These are phyloP conservation scores for Folsomia candida DNA, from an alignment of 2,888 invertebrate species.

Conservation along the genomic window DNA sequence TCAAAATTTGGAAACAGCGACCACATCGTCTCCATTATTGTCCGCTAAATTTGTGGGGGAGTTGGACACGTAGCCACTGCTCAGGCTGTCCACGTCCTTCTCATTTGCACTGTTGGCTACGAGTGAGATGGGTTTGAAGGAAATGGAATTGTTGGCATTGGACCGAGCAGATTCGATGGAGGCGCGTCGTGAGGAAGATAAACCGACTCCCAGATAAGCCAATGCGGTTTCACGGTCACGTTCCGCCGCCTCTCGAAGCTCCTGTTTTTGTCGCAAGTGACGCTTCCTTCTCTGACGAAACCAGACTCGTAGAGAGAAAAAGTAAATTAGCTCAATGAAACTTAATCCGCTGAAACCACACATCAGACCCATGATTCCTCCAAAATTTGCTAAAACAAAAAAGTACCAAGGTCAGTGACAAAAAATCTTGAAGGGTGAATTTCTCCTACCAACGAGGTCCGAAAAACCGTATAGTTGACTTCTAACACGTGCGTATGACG, in stretches of 20 bases:
- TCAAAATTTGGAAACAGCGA: not conserved
- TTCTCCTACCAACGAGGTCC: constrained; percentile 8
- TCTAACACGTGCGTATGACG: constrained; percentile 12
- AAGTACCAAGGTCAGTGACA: too few species aligned
- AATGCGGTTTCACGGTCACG: not conserved
- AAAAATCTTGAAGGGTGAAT: not conserved
- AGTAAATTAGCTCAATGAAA: constrained; percentile 10
- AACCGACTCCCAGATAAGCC: constrained; percentile 1
- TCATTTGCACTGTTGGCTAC: not conserved
- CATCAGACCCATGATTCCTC: constrained; percentile 9
- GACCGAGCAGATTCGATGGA: not conserved
- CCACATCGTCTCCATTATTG: not conserved
- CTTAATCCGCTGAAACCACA: constrained; percentile 8
- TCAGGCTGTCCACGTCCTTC: not conserved
- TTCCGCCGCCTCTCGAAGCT: not conserved
- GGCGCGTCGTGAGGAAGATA: not conserved
- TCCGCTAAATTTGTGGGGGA: not conserved
- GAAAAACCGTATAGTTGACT: constrained; percentile 11
- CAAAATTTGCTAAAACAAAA: constrained; percentile 11
- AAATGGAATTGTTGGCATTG: not conserved
- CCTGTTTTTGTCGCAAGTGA: not conserved
- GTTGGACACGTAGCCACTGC: not conserved
- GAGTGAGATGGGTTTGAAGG: not conserved
- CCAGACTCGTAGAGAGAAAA: constrained; percentile 9
- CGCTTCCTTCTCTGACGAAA: not conserved